Conservation (phyloP, 2,888 invertebrate species). For the Apotomis betuletana region DNA sequence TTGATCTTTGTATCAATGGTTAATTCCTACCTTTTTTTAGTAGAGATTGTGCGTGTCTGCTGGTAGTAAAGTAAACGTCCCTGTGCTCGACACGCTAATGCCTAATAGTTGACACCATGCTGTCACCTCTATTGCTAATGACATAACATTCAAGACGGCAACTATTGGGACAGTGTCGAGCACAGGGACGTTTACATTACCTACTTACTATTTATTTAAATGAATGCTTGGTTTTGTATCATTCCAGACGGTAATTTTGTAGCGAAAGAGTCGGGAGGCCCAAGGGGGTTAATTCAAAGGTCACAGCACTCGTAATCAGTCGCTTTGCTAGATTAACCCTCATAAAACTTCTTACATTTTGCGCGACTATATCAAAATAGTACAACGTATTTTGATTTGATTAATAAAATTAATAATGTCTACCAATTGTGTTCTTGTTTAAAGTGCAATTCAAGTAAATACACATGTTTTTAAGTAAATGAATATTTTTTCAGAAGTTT, state of each 20-base stretch:
- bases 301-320: constrained; percentile 29
- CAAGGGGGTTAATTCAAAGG: constrained; percentile 23
- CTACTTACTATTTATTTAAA: background rate
- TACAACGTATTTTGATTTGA: background rate
- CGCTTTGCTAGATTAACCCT: constrained; percentile 26
- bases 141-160: too few species aligned
- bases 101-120: too few species aligned
- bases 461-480: too few species aligned
- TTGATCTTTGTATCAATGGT: too few species aligned
- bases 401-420: background rate
- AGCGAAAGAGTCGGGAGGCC: constrained; percentile 15
- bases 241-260: constrained; percentile 21
- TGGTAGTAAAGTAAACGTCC: too few species aligned
- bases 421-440: background rate
- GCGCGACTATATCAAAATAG: constrained; percentile 5
- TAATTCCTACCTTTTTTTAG: too few species aligned
- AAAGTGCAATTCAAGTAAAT: background rate
- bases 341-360: constrained; percentile 17
- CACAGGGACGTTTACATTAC: too few species aligned
- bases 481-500: too few species aligned
- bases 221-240: constrained; percentile 12
- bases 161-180: too few species aligned
- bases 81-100: too few species aligned
- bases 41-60: too few species aligned
- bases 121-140: too few species aligned